These are phyloP conservation scores for Thalassaphorura encarpata DNA, from an alignment of 1,140 invertebrate species.

Conservation along the genomic window DNA sequence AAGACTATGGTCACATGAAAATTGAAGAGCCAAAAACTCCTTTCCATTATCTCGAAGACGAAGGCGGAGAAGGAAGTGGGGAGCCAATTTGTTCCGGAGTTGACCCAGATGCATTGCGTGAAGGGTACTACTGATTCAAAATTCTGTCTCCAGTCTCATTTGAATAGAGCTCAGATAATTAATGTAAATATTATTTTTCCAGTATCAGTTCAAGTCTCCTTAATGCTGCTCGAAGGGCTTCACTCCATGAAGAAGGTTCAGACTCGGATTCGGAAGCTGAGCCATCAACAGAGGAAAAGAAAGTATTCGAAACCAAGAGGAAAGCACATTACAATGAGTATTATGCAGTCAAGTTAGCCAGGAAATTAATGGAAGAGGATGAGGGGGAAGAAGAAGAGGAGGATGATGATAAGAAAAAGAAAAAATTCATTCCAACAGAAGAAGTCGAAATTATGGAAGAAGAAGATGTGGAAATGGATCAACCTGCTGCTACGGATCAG, in stretches of 20 bases:
- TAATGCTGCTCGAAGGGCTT: constrained; percentile 33
- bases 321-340: constrained; percentile 97
- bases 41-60: constrained; percentile 63
- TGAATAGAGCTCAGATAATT: background rate
- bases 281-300: constrained; percentile 47
- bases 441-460: constrained; percentile 20
- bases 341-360: constrained; percentile 78
- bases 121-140: background rate
- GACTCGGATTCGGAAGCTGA: constrained; percentile 54
- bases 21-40: constrained; percentile 98
- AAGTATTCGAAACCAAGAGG: constrained; percentile 46
- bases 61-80: constrained; percentile 38
- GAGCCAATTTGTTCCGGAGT: background rate
- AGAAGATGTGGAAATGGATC: background rate
- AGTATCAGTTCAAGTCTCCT: constrained; percentile 28
- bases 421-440: constrained; percentile 11
- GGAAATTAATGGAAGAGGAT: constrained; percentile 80
- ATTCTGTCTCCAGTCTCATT: background rate
- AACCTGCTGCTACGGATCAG: background rate
- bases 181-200: background rate
- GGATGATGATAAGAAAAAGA: constrained; percentile 39
- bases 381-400: constrained; percentile 66
- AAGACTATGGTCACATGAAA: constrained; percentile 99
- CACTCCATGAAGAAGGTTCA: constrained; percentile 44
- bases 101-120: background rate